Base-by-base conservation (phyloP, 2,797 vertebrate species). In the Dipus sagitta region DNA sequence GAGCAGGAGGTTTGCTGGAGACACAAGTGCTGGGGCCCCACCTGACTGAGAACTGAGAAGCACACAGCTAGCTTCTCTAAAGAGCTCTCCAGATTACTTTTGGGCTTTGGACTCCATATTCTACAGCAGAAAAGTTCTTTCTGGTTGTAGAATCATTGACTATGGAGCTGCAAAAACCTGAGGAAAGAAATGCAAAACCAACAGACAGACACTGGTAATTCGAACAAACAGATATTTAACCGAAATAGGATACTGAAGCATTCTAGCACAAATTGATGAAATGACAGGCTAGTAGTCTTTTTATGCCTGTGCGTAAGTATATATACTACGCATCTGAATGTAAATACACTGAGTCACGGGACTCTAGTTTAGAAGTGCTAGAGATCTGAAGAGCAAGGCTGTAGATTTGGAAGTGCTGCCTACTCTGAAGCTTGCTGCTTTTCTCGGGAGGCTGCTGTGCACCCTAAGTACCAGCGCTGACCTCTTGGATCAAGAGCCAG, bases 191-290 rank as follows among this genome's bases (percentile, higher is more conserved):
- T 28, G 47, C 21, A 62, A 28, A 82, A 91, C 13, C 18, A 92
- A 81, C 9, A 75, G 42, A 34, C 14, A 47, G 74, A 92, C 85
- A 89, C 26, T 54, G 64, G 24, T 26, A 75, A 34, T 82, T 72
- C 24, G 67, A 62, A 67, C 32, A 91, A 83, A 89, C 11, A 89
- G 52, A 76, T 54, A 38, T 34, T 67, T 89, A 86, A 81, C 30
- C 72, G 79, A 81, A 86, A 68, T 8, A 82, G 30, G 32, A 68
- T 71, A 88, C 60, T 89, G 82, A 84, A 91, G 58, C n/a, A 77
- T 20, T 75, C 34, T 54, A 64, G 28, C 30, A 83, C 38, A 76
- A 52, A 62, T 34, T 54, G 30, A 85, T 75, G 32, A 91, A 92
- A 85, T 32, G 65, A 94, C 15, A 14, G 20, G 54, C 26, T 34